Base-by-base conservation (phyloP, 2,113 vertebrate genomes). In the Columba janthina region DNA sequence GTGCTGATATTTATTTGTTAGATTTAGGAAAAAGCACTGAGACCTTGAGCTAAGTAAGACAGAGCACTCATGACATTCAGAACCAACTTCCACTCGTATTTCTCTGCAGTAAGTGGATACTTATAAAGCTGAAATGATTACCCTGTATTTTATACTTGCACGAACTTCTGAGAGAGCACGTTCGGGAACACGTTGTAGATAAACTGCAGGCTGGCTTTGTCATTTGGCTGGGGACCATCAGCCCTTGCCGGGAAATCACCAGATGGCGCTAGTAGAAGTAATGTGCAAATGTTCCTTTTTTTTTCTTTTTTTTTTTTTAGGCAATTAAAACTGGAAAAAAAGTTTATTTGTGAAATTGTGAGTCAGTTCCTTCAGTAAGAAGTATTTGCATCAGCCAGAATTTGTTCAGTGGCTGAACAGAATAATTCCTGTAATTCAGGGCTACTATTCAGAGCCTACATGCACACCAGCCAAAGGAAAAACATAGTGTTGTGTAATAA, bases 201-300 rank as follows among this genome's bases (percentile, higher is more conserved):
- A 51, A 94, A 4, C 64, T 65, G 38, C 89, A 46, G 85, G 50
- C 62, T 67, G 44, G 15, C 71, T 83, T 34, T 78, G 69, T 54
- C 80, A 6, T 11, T 91, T 60, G 91, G 73, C 81, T 72, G 64
- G 40, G 93, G 88, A 94, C 28, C 2, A 3, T 15, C 24, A 95
- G 90, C 71, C 71, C 51, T 88, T 65, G 89, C 57, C 0, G 69
- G 72, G 89, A 93, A 53, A 81, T 94, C 95, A 96, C 93, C 95
- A 97, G 95, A 87, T 95, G 95, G 96, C 73, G 73, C 93, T 81
- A 28, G 36, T 14, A 86, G 92, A 96, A 93, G 92, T 79, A 64
- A 60, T 32, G 65, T 92, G 61, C 77, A 57, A 89, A 84, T 44
- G 44, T 24, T 74, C 53, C 12, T 18, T 46, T 46, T 46, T 46